A percentile compares a stretch with the other conserved stretches of the same genome.
Conservation (phyloP, 1,140 invertebrate genomes). For the Dryas iulia region DNA sequence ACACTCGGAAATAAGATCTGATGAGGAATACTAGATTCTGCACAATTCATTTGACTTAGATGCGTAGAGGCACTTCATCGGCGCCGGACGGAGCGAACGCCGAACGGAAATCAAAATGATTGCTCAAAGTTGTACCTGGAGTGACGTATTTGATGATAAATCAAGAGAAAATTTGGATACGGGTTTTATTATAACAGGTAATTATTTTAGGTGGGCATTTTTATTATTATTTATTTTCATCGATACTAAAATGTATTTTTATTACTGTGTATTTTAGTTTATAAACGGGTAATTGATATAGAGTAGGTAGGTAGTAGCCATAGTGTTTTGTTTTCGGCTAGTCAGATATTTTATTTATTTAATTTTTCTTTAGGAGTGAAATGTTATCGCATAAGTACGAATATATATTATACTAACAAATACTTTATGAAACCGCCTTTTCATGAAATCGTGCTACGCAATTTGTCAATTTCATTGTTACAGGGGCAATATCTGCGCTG, state of each 20-base stretch:
- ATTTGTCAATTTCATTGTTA: not conserved
- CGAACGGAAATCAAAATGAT: constrained; percentile 8
- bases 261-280: too few species aligned
- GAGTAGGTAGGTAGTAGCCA: too few species aligned
- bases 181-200: constrained; percentile 49
- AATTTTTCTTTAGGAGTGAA: too few species aligned
- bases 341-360: too few species aligned
- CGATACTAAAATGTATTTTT: not conserved
- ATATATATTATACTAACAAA: too few species aligned
- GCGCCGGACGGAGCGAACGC: not conserved
- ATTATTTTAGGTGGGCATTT: not conserved
- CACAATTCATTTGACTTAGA: constrained; percentile 28
- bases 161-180: constrained; percentile 38
- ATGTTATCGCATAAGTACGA: too few species aligned
- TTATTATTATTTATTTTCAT: not conserved
- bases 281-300: too few species aligned
- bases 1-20: constrained; percentile 28
- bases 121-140: constrained; percentile 34
- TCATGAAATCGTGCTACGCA: too few species aligned
- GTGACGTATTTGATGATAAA: constrained; percentile 44
- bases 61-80: constrained; percentile 11
- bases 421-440: too few species aligned
- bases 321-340: too few species aligned
- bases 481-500: constrained; percentile 17
- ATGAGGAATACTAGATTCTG: constrained; percentile 22